Conservation (phyloP, 2,113 vertebrate species). For the Muscicapa adusta region DNA sequence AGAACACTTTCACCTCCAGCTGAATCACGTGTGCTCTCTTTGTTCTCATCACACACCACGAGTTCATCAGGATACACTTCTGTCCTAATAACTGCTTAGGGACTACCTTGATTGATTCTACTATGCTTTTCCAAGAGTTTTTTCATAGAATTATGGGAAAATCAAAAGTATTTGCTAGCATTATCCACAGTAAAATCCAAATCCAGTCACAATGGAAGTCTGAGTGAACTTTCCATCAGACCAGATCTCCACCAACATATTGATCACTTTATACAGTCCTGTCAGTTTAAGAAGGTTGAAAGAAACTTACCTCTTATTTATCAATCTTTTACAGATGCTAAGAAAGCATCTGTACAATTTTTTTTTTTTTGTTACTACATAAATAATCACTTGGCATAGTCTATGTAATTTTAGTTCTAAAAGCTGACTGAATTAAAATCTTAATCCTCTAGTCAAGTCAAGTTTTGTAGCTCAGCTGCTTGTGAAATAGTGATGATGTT, state of each 20-base stretch:
- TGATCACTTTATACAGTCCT: not conserved
- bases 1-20: not conserved
- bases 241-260: not conserved
- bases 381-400: not conserved
- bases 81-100: not conserved
- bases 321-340: not conserved
- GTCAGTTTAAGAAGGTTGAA: not conserved
- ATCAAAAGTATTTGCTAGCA: not conserved
- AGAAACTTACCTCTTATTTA: not conserved
- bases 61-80: not conserved
- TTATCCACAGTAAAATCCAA: not conserved
- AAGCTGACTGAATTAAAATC: not conserved
- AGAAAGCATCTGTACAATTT: not conserved
- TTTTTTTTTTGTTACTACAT: not conserved
- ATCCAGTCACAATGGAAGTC: not conserved
- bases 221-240: not conserved
- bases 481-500: not conserved
- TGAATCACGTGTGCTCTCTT: not conserved
- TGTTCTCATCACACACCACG: not conserved
- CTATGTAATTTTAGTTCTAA: not conserved
- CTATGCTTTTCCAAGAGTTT: not conserved
- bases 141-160: not conserved
- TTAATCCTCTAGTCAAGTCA: not conserved
- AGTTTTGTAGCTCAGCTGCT: not conserved
- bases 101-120: not conserved